Base-by-base conservation (phyloP, 2,113 vertebrate species). In the Phalacrocorax carbo region DNA sequence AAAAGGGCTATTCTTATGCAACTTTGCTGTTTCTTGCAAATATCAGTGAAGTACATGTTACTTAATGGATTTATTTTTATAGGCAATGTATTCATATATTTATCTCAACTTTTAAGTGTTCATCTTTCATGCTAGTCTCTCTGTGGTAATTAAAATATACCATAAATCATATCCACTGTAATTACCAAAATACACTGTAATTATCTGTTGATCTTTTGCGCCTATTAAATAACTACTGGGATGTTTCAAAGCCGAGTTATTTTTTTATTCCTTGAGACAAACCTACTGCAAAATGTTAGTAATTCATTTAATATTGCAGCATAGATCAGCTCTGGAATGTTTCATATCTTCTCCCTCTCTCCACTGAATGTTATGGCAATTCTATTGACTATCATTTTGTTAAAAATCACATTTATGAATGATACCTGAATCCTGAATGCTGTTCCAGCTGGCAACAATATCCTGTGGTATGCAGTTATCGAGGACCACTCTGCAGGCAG, bases 81-180 rank as follows among this genome's bases (percentile, higher is more conserved):
- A 85, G 30, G 40, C 22, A 0, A 89, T 42, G 23, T 91, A 76
- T 80, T 89, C 57, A 44, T 80, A 69, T 57, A 93, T 88, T 96
- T 95, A 66, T 93, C 88, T 86, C 90, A 93, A 92, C 88, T 95
- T 94, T 79, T 86, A 91, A 96, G 70, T 42, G 44, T 61, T 95
- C 91, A 54, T 90, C 70, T 68, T 94, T 87, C 88, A 81, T 75
- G 51, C 46, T 77, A 83, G n/a, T 81, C 60, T 97, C 93, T 93
- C 91, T n/a, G 19, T 92, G 65, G 62, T 77, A 95, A 95, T 97
- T 95, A 93, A 97, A 96, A 95, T 82, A 90, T 27, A 90, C 62
- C 58, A 77, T 93, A 95, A 94, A 93, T 96, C 29, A 40, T 79
- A 88, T 40, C 73, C 82, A 89, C 91, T 93, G 66, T 94, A 96